phyloP scores from a whole-genome alignment of 2,888 invertebrate genomes.

The Tolmerus cingulatus region DNA sequence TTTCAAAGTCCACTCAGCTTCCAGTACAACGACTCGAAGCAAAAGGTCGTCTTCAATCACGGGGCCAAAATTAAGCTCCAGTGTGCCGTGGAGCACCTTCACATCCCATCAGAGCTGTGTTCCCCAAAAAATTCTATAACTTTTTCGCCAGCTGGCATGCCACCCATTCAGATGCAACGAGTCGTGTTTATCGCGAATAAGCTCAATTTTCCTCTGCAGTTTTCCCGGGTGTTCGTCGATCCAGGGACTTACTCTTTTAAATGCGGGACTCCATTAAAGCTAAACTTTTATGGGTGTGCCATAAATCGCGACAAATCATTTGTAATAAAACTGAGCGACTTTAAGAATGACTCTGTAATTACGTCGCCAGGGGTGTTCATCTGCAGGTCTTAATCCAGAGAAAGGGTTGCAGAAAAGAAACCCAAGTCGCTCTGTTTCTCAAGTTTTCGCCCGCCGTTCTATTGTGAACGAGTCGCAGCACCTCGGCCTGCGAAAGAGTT shows the following conservation, averaged over 20 bases:
- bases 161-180: constrained; percentile 24
- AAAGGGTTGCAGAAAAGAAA: not conserved
- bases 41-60: constrained; percentile 9
- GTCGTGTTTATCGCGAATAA: constrained; percentile 6
- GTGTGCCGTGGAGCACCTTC: not conserved
- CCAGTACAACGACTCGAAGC: constrained; percentile 16
- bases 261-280: not conserved
- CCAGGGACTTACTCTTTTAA: not conserved
- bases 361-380: not conserved
- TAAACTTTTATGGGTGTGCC: not conserved
- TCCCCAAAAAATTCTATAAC: constrained; percentile 8
- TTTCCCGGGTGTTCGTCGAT: constrained; percentile 27
- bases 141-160: not conserved
- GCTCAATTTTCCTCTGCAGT: constrained; percentile 37
- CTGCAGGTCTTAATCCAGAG: constrained; percentile 24
- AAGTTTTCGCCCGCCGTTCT: not conserved
- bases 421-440: not conserved
- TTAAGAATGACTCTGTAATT: not conserved
- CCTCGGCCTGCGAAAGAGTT: constrained; percentile 10
- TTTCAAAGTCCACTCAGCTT: constrained; percentile 5
- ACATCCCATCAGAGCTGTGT: not conserved
- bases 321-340: not conserved
- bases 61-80: constrained; percentile 15
- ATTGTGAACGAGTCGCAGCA: not conserved
- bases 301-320: not conserved